These are phyloP conservation scores for Protonemura montana DNA, from an alignment of 2,888 invertebrate genomes.

Conservation along the genomic window DNA sequence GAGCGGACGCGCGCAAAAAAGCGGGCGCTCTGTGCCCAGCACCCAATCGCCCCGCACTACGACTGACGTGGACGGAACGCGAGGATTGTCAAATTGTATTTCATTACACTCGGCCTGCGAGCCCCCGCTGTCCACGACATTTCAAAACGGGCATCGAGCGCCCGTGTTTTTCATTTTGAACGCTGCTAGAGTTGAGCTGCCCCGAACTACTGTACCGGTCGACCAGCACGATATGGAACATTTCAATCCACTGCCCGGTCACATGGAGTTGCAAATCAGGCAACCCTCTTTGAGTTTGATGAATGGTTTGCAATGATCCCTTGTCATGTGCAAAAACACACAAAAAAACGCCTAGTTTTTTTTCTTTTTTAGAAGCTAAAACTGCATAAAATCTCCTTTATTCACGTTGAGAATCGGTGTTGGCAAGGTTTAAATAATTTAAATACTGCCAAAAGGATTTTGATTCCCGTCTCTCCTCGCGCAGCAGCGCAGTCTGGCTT, in stretches of 20 bases:
- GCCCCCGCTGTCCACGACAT: not conserved
- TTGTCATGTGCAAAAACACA: not conserved
- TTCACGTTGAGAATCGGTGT: too few species aligned
- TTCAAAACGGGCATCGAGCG: not conserved
- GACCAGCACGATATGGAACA: too few species aligned
- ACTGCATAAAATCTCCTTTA: not conserved
- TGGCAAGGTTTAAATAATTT: not conserved
- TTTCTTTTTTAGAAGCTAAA: not conserved
- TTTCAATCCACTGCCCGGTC: too few species aligned
- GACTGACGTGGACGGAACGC: not conserved
- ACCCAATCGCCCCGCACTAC: too few species aligned
- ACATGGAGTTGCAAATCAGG: too few species aligned
- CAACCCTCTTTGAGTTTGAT: not conserved
- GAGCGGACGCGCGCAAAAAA: too few species aligned
- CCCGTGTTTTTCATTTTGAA: not conserved
- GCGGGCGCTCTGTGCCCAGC: too few species aligned
- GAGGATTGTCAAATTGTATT: constrained; percentile 5
- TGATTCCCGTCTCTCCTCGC: not conserved
- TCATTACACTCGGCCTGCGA: not conserved
- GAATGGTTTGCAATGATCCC: not conserved
- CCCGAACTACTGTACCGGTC: too few species aligned
- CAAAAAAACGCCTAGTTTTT: not conserved
- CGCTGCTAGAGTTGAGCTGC: not conserved
- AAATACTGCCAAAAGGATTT: not conserved
- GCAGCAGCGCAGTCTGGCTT: not conserved